A percentile compares a stretch with the other conserved stretches of the same genome.
Evolutionary conservation across 2,113 vertebrate species (phyloP).

Genomic region (Narcine bancroftii): DNA sequence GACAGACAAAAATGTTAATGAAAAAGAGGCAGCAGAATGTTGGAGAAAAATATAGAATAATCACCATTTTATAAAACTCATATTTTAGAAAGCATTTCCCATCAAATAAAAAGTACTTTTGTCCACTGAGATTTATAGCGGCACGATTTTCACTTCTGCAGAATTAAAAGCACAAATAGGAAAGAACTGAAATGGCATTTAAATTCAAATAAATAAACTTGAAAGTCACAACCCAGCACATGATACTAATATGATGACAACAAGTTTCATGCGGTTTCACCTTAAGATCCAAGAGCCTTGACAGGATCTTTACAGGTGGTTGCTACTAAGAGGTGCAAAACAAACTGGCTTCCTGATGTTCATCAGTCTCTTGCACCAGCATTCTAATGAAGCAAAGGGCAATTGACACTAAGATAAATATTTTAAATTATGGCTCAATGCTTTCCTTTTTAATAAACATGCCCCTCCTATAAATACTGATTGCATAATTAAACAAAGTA

Average conservation of each 20-base stretch:
- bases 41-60: neutral
- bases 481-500: neutral
- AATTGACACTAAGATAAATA: neutral
- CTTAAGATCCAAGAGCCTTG: neutral
- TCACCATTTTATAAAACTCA: too few relatives aligned
- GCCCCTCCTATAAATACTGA: neutral
- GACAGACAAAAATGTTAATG: neutral
- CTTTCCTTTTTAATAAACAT: neutral
- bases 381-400: neutral
- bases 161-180: neutral
- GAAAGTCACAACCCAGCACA: neutral
- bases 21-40: neutral
- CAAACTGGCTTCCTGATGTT: neutral
- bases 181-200: neutral
- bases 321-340: neutral
- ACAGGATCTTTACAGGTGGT: neutral
- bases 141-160: neutral
- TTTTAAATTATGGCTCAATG: neutral
- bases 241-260: neutral
- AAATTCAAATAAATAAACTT: neutral
- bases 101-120: neutral
- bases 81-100: neutral
- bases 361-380: neutral
- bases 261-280: neutral
- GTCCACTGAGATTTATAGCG: neutral